Base-by-base conservation (phyloP, 2,797 vertebrate species). In the Vespertilio murinus region DNA sequence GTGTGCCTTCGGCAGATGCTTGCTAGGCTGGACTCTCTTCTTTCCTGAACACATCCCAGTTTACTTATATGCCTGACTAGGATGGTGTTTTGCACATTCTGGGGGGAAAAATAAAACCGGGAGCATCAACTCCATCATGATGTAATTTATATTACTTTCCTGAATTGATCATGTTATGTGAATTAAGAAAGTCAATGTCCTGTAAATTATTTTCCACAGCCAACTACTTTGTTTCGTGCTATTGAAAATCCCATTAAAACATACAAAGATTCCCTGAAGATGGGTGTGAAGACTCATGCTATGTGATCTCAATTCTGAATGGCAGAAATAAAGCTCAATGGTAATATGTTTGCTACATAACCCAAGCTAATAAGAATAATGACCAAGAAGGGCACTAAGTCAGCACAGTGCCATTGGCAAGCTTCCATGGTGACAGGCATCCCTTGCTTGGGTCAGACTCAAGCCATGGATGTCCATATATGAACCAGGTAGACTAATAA, bases 131-230 rank as follows among this genome's bases (percentile, higher is more conserved):
- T 73, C 49, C 54, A 77, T 83, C 70, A 14, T 61, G 42, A 69
- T 77, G n/a, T 9, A 47, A 28, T 52, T 22, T 45, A 45, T 13
- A 8, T 1, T 13, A 35, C 93, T 80, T 93, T 86, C 25, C n/a
- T 65, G 6, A 81, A 38, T 22, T 28, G 16, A 70, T 80, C 30
- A 59, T 56, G 0, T 22, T 69, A 25, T 28, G 1, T 75, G 16
- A 86, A 70, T 94, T 71, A 89, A 91, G 73, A 47, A 91, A 79
- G 35, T 65, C 81, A 88, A 20, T 93, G 88, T 79, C 49, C 49
- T 93, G n/a, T 94, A 85, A 82, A 64, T 40, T 54, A 70, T 67
- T 85, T 93, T 89, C 11, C 47, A 71, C 11, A 71, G 45, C 33
- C 54, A 70, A 30, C 28, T 61, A 64, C 33, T 94, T 81, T 28